A percentile compares a stretch with the other conserved stretches of the same genome.
These are phyloP conservation scores for Linurgus olivaceus DNA, from an alignment of 2,797 vertebrate species.

Conservation along the genomic window DNA sequence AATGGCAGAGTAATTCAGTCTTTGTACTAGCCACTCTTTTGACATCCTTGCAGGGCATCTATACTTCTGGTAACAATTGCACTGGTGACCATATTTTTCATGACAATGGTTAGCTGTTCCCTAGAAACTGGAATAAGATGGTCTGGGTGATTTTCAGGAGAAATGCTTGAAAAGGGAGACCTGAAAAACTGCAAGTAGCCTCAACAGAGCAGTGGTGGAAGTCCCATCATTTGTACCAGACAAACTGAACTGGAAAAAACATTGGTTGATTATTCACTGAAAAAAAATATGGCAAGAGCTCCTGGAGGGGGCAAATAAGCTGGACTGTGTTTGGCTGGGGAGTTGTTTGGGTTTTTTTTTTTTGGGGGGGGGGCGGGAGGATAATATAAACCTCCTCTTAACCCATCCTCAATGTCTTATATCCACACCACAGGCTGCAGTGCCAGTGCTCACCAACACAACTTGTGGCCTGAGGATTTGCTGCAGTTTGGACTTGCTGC, in stretches of 20 bases:
- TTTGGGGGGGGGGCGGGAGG: rapidly evolving
- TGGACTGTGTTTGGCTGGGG: rapidly evolving
- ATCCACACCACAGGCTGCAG: neutral
- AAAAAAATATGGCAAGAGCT: neutral
- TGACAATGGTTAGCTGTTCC: neutral
- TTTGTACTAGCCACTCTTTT: neutral
- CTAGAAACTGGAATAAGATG: neutral
- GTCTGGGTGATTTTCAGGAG: neutral
- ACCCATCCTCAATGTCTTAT: neutral
- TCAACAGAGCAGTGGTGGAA: neutral
- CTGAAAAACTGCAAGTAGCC: neutral
- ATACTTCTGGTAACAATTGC: neutral
- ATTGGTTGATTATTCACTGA: neutral
- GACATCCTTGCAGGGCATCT: neutral
- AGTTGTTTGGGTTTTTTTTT: neutral
- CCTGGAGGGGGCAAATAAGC: neutral
- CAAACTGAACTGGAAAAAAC: neutral
- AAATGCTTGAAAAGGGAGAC: neutral
- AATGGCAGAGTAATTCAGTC: neutral
- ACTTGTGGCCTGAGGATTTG: neutral
- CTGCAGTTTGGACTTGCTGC: neutral
- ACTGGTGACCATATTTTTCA: neutral
- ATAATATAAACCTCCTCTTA: neutral
- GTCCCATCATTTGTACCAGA: neutral
- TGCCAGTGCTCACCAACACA: neutral